Evolutionary conservation across 2,113 vertebrate genomes (phyloP).

Genomic region (Rattus norvegicus): GRCr8 NC_086019.1:119205501-119206000

Average conservation of each 20-base stretch:
- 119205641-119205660: background rate
- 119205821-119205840: background rate
- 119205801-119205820: background rate
- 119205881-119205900: accelerated
- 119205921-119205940: constrained; percentile 71
- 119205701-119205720: too few relatives aligned
- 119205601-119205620: background rate
- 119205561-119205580: background rate
- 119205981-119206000: constrained; percentile 63
- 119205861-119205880: background rate
- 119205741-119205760: background rate
- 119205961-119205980: background rate
- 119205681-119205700: background rate
- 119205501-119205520: background rate
- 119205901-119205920: accelerated
- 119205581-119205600: background rate
- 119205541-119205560: background rate
- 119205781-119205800: background rate
- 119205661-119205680: constrained; percentile 46
- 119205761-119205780: background rate
- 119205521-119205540: background rate
- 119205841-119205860: accelerated
- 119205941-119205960: accelerated
- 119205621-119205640: background rate
- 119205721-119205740: background rate